Evolutionary conservation across 2,113 vertebrate species (phyloP), one percentile per base, ranked within the genome.

Genomic region (Meles meles): DNA sequence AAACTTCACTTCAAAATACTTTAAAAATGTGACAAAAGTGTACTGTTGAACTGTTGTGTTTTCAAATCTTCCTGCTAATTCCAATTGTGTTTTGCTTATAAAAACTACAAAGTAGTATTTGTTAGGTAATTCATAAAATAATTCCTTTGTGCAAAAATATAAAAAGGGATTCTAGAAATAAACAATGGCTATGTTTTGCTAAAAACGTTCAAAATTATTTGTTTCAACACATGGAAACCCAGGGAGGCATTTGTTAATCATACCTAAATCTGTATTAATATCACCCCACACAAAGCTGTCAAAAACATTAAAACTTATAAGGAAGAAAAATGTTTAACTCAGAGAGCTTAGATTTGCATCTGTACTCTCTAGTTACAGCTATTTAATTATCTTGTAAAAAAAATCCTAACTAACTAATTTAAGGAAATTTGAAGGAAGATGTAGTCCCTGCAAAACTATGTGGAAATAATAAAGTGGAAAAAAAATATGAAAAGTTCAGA

Each of bases 231-330:
- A 69, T 55, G 20, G 59, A 85, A 96, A 67, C 21, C 1, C 71
- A 93, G 23, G 95, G 37, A 72, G 21, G 39, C 39, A 71, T 27
- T 37, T 84, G 67, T 90, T 93, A 97, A 85, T 85, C 65, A 93
- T 95, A 96, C 77, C 86, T 93, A 90, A 52, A 93, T 92, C 92
- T 96, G n/a, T 59, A 97, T 96, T 67, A 74, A 95, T 15, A 77
- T 3, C 97, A 95, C 88, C 85, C 69, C 88, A 97, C 88, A 94
- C 97, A 17, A 95, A 97, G 84, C 94, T 93, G 71, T 92, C 20
- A 6, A 57, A 96, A 98, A 90, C 92, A 89, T 80, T 96, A 97
- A 97, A 82, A 18, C 2, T 63, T 86, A 47, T 0, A 13, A 94
- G 14, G 63, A 92, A 88, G 0, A 0, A 52, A 49, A 9, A 61